Base-by-base conservation (phyloP, 2,113 vertebrate species). In the Diglossa brunneiventris region DNA sequence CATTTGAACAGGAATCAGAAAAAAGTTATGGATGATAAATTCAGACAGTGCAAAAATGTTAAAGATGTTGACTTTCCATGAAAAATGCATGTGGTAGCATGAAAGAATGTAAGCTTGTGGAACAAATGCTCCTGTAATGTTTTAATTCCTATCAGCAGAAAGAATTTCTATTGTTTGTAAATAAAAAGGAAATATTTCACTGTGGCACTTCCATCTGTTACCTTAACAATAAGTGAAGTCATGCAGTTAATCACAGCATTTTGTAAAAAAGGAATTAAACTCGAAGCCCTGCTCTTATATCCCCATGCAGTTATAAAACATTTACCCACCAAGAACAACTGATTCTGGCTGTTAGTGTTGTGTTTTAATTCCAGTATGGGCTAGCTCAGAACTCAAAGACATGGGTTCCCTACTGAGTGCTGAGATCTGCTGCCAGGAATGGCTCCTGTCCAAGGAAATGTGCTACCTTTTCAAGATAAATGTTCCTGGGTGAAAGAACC, bases 81-180 rank as follows among this genome's bases (percentile, higher is more conserved):
- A 97, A 97, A 97, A 97, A 88, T 88, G 89, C 93, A 75, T 95
- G 69, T 94, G 89, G 89, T 96, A 91, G 55, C 69, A 44, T 92
- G 84, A 94, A 97, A 93, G 50, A 97, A 96, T 95, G 95, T 96
- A 94, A 97, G 82, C 79, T 96, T 90, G 72, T 88, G 88, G 76
- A 96, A 90, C 81, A 81, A 94, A 66, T 89, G 59, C 47, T 94
- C 94, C 68, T 91, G 67, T 86, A 96, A 96, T 87, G 63, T 97
- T 97, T 97, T 97, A 95, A 96, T 96, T 97, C 95, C 83, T 76
- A 83, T 79, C 75, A 91, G 89, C 80, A 93, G 84, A 97, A 97
- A 95, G 89, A 79, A 76, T 83, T 69, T 91, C 96, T 94, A 97
- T 98, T 98, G 96, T 98, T 98, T 98, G 97, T 98, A 98, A 98